A percentile compares a stretch with the other conserved stretches of the same genome.
Evolutionary conservation across 1,140 invertebrate species (phyloP).

Genomic region (Hydropsyche tenuis): DNA sequence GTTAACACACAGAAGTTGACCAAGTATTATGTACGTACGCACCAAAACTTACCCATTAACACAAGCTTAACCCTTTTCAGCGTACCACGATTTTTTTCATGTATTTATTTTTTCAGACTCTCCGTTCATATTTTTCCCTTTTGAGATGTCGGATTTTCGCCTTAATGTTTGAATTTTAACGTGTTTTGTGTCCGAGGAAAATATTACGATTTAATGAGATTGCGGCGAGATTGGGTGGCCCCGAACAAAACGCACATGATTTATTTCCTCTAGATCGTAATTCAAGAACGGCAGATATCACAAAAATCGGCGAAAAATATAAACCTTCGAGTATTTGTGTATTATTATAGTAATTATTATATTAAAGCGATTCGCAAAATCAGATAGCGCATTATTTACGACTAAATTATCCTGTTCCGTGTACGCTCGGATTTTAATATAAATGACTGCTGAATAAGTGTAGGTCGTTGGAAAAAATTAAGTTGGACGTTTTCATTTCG

Average conservation of each 20-base stretch:
- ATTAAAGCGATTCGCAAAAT: conserved; percentile 1
- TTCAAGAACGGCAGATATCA: conserved; percentile 4
- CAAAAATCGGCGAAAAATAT: background rate
- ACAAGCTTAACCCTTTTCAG: background rate
- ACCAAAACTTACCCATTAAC: background rate
- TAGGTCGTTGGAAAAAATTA: too few species aligned
- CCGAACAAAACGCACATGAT: conserved; percentile 13
- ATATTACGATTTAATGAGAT: conserved; percentile 26
- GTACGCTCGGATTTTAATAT: background rate
- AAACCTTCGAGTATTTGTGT: too few species aligned
- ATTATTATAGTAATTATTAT: background rate
- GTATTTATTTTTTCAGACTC: background rate
- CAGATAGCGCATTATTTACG: background rate
- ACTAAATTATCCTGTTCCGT: conserved; percentile 4
- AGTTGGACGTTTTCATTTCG: too few species aligned
- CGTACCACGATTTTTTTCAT: background rate
- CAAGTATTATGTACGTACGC: background rate
- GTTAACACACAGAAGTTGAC: too few species aligned
- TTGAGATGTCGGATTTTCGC: background rate
- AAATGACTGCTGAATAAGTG: background rate
- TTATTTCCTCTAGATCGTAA: conserved; percentile 14
- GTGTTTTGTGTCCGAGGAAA: background rate
- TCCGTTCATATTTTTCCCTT: background rate
- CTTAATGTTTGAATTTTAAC: too few species aligned
- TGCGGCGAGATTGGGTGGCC: background rate